A percentile compares a stretch with the other conserved stretches of the same genome.
phyloP scores from a whole-genome alignment of 2,888 invertebrate genomes.

The Amiota communis region DNA sequence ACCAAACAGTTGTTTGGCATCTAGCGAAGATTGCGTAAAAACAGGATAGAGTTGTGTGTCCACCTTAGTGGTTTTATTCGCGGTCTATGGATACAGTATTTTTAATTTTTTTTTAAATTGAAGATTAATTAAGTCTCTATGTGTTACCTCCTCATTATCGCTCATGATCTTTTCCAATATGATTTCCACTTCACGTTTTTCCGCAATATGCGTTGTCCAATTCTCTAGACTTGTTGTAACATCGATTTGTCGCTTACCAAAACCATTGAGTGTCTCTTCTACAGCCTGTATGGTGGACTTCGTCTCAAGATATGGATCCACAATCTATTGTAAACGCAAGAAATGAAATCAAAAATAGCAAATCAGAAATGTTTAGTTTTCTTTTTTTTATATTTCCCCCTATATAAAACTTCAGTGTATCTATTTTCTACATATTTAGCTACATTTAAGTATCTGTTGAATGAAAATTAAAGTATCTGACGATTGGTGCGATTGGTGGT shows the following conservation, averaged over 20 bases:
- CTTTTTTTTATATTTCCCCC: constrained; percentile 36
- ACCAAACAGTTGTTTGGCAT: constrained; percentile 76
- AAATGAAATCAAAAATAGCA: constrained; percentile 47
- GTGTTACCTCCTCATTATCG: constrained; percentile 80
- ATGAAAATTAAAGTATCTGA: constrained; percentile 48
- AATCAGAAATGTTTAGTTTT: constrained; percentile 30
- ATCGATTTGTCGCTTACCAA: constrained; percentile 78
- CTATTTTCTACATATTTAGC: constrained; percentile 20
- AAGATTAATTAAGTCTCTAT: too few relatives aligned
- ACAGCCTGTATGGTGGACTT: constrained; percentile 80
- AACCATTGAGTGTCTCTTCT: constrained; percentile 80
- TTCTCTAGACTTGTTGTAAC: constrained; percentile 82
- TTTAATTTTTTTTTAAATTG: constrained; percentile 8
- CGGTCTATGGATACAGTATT: constrained; percentile 73
- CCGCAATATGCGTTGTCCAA: constrained; percentile 80
- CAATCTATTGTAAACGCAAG: constrained; percentile 73
- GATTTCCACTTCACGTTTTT: constrained; percentile 75
- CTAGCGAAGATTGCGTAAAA: constrained; percentile 78
- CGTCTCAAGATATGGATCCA: constrained; percentile 81
- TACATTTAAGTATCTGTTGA: not conserved
- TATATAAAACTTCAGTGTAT: not conserved
- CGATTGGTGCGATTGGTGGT: constrained; percentile 54
- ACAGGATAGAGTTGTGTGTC: constrained; percentile 84
- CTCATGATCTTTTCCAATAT: constrained; percentile 76
- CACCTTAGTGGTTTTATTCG: constrained; percentile 80